Percentiles rank a stretch among this genome's conserved stretches.
Evolutionary conservation across 2,113 vertebrate genomes (phyloP).

Genomic region (Gambusia holbrooki): DNA sequence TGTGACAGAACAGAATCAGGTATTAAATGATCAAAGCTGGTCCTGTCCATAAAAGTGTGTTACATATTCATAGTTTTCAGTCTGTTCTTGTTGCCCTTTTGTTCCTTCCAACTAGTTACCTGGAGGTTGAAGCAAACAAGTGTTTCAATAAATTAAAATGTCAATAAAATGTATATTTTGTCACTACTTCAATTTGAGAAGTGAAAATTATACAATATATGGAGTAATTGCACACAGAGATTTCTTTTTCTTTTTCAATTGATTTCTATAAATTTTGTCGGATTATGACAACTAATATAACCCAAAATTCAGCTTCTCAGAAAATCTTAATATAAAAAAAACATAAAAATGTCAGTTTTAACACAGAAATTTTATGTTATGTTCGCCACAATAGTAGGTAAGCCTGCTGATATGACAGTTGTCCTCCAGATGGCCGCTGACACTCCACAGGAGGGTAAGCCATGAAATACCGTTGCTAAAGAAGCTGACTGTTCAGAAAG

Average conservation of each 20-base stretch:
- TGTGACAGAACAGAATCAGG: background rate
- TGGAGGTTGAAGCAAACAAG: too few species aligned
- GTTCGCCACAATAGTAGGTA: too few species aligned
- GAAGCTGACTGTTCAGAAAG: background rate
- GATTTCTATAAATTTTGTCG: background rate
- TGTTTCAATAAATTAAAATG: background rate
- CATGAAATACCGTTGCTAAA: background rate
- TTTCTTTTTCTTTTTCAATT: background rate
- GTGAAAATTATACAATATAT: background rate
- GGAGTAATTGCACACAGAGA: background rate
- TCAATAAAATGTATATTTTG: background rate
- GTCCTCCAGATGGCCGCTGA: too few species aligned
- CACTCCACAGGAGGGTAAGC: too few species aligned
- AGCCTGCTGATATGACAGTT: too few species aligned
- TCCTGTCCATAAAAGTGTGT: background rate
- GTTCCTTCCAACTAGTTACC: background rate
- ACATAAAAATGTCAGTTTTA: background rate
- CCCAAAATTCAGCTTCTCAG: background rate
- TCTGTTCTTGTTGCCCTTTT: background rate
- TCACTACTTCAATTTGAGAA: background rate
- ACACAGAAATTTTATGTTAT: background rate
- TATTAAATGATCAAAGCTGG: background rate
- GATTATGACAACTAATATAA: background rate
- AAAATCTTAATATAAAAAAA: background rate
- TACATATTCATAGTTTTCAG: background rate